Base-by-base conservation (phyloP, 2,797 vertebrate genomes). In the Linurgus olivaceus region DNA sequence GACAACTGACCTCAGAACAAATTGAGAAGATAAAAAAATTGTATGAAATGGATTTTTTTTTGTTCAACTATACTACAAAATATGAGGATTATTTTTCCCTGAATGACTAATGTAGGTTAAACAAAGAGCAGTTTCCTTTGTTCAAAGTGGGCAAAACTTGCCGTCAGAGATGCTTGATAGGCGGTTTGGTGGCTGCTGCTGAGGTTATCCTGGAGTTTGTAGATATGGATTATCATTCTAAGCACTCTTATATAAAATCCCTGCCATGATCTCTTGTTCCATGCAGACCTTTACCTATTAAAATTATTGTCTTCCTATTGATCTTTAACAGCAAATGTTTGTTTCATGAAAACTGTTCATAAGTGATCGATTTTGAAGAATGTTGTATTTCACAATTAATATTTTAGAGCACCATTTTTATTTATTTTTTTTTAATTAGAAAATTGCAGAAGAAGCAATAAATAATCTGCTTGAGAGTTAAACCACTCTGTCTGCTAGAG, bases 21-120 rank as follows among this genome's bases (percentile, higher is more conserved):
- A 90, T 96, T 21, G 40, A 96, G 75, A 95, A 95, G 62, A 82
- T 97, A 2, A 92, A 88, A 50, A 84, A 95, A 6, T 7, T 97
- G 37, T 98, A 97, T 68, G n/a, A 82, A 54, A 84, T 93, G 65
- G 97, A 98, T 86, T 97, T 97, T 47, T 51, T 94, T 52, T 77
- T 97, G 75, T 98, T 97, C 59, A 96, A 95, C 61, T 98, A 97
- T n/a, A 83, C 86, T 52, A 70, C 12, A 52, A 59, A 87, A 33
- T 93, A 96, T 7, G 44, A 93, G 44, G 86, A 95, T 55, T 76
- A 91, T 68, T 85, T 80, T 70, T 58, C 84, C 19, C 50, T 25
- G 21, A 59, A 88, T 51, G 16, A 58, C 42, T 96, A 81, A 80
- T 24, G 12, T 29, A 44, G 68, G 21, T 66, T 86, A 50, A 90